Evolutionary conservation across 2,888 invertebrate genomes (phyloP), one percentile per base, ranked within the genome.

Genomic region (Megalurothrips usitatus): DNA sequence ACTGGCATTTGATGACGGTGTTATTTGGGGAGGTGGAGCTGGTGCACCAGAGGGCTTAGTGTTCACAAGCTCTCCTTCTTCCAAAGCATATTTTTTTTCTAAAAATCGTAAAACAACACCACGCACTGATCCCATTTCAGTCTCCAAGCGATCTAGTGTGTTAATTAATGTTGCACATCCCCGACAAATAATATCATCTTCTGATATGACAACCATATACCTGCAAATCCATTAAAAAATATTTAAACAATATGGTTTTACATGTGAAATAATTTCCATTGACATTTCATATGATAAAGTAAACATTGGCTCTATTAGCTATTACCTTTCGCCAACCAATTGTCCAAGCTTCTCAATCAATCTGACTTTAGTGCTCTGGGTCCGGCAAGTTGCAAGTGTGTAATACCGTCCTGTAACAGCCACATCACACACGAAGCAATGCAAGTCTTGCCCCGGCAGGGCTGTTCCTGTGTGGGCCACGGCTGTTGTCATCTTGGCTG

Each of bases 161-260:
- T 87, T 87, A 81, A 88, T 86, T 79, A 87, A 85, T 82, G 86
- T 86, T 0, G 87, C 87, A 82, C 88, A 88, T 43, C 85, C 86
- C 48, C 87, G 85, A 84, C 88, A 88, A 82, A 88, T 87, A 9
- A 87, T 84, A 83, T 88, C 88, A 81, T 87, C 87, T 82, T 87
- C 87, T 3, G 87, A 86, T 82, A 87, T 86, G 6, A 88, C 86
- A 79, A 88, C 86, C 85, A 88, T 86, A 80, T 87, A 87, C 82
- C 87, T 87, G 80, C 49, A 81, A 82, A 78, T 79, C 80, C 63
- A 52, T 26, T 49, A 8, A 19, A 10, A 52, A 26, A 9, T 26
- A 14, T n/a, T n/a, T n/a, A n/a, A n/a, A n/a, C n/a, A 52, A 17
- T 48, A 23, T 47, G 28, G 1, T 17, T 3, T 19, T 79, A 43